Evolutionary conservation across 2,888 invertebrate genomes (phyloP).

Genomic region (Microplitis manilae): DNA sequence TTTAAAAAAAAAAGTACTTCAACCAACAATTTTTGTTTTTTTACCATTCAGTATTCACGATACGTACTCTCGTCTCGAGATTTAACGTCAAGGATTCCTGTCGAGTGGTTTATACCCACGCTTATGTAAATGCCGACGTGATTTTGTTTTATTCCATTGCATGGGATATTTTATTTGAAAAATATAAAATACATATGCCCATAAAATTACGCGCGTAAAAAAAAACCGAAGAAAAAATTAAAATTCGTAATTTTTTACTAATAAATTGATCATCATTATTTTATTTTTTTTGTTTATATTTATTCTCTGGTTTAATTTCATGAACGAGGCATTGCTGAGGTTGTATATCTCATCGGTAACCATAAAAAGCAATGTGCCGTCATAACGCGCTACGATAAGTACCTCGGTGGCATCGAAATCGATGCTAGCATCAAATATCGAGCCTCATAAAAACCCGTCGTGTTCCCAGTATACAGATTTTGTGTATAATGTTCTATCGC

Average conservation of each 20-base stretch:
- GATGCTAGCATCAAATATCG: conserved; percentile 65
- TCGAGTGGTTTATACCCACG: conserved; percentile 71
- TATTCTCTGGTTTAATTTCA: background rate
- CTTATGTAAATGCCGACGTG: conserved; percentile 72
- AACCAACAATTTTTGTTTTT: conserved; percentile 34
- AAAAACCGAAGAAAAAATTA: background rate
- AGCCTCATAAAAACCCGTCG: conserved; percentile 63
- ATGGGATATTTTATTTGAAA: conserved; percentile 24
- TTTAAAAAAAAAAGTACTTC: background rate
- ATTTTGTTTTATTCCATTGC: conserved; percentile 60
- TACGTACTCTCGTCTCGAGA: conserved; percentile 59
- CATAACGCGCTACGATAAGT: conserved; percentile 71
- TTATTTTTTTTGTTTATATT: background rate
- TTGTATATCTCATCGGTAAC: conserved; percentile 50
- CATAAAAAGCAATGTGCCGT: conserved; percentile 70
- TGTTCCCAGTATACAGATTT: conserved; percentile 26
- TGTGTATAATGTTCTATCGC: conserved; percentile 32
- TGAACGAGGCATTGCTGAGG: background rate
- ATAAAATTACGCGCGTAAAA: background rate
- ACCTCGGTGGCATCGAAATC: conserved; percentile 63
- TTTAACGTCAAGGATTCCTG: conserved; percentile 69
- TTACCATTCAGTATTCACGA: conserved; percentile 69
- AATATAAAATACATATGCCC: background rate
- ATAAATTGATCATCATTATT: background rate
- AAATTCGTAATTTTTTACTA: background rate